These are phyloP conservation scores for Clinocottus analis DNA, from an alignment of 2,113 vertebrate species.

Conservation along the genomic window DNA sequence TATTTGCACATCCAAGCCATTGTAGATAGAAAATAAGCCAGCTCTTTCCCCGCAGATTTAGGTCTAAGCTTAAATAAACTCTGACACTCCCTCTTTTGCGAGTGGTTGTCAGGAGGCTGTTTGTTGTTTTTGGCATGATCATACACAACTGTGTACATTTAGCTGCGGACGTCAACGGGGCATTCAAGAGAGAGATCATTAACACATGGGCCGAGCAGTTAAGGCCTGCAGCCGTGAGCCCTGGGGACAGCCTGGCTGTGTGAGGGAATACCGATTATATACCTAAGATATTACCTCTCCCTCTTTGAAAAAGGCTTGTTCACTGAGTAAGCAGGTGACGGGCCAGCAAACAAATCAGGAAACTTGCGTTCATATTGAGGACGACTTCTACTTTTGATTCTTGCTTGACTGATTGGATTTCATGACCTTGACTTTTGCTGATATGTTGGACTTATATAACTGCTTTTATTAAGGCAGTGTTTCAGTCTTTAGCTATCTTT, in stretches of 20 bases:
- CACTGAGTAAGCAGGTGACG: conserved; percentile 35
- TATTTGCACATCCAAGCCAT: conserved; percentile 63
- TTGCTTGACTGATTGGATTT: conserved; percentile 21
- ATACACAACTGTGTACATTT: conserved; percentile 76
- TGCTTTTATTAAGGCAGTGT: background rate
- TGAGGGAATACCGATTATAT: conserved; percentile 62
- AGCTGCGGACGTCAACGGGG: conserved; percentile 47
- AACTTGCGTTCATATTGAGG: conserved; percentile 28
- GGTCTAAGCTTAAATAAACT: conserved; percentile 64
- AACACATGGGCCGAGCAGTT: conserved; percentile 66
- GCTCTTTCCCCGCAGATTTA: conserved; percentile 67
- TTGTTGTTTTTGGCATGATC: conserved; percentile 76
- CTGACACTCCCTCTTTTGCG: conserved; percentile 68
- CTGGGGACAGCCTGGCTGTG: conserved; percentile 59
- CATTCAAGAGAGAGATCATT: conserved; percentile 74
- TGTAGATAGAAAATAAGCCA: conserved; percentile 68
- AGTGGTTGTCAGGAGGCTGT: conserved; percentile 70
- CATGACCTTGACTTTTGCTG: background rate
- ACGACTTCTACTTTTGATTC: conserved; percentile 9
- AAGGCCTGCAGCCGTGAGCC: conserved; percentile 48
- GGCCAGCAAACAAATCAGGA: conserved; percentile 39
- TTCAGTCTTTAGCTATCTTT: background rate
- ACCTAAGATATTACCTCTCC: conserved; percentile 50
- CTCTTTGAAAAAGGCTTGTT: conserved; percentile 39
- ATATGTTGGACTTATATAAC: background rate